Evolutionary conservation across 2,888 invertebrate genomes (phyloP).

Genomic region (Tetramorium bicarinatum): DNA sequence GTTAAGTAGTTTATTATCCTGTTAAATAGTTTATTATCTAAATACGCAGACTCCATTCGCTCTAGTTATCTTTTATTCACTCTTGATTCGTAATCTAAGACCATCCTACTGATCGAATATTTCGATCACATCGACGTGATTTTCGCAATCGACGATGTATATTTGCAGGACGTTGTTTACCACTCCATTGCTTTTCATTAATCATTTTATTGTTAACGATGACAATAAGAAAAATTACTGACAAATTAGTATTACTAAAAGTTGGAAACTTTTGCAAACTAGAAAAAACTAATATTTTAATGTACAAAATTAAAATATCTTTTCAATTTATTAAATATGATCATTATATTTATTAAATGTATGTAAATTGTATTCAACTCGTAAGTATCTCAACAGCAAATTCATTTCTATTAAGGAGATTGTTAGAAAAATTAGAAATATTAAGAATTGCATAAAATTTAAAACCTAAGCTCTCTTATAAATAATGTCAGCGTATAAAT

Average conservation of each 20-base stretch:
- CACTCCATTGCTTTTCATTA: conserved; percentile 1
- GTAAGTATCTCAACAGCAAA: not conserved
- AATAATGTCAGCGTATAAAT: not conserved
- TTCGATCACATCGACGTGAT: conserved; percentile 21
- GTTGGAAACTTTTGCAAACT: not conserved
- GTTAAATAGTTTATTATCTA: conserved; percentile 58
- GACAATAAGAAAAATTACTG: not conserved
- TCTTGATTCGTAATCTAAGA: conserved; percentile 17
- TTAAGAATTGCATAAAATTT: not conserved
- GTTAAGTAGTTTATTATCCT: conserved; percentile 57
- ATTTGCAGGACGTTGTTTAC: conserved; percentile 1
- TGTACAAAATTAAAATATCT: not conserved
- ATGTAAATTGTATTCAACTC: not conserved
- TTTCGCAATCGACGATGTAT: conserved; percentile 15
- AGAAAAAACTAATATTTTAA: not conserved
- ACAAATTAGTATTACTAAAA: conserved; percentile 5
- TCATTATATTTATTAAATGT: not conserved
- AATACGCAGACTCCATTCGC: conserved; percentile 50
- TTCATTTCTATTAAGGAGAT: not conserved
- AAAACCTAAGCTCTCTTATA: not conserved
- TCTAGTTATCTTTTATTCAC: conserved; percentile 15
- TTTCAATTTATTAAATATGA: not conserved
- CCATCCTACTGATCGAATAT: conserved; percentile 20
- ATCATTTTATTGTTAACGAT: not conserved
- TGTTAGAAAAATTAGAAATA: not conserved